These are phyloP conservation scores for Eristalis intricaria DNA, from an alignment of 2,888 invertebrate genomes.

Conservation along the genomic window DNA sequence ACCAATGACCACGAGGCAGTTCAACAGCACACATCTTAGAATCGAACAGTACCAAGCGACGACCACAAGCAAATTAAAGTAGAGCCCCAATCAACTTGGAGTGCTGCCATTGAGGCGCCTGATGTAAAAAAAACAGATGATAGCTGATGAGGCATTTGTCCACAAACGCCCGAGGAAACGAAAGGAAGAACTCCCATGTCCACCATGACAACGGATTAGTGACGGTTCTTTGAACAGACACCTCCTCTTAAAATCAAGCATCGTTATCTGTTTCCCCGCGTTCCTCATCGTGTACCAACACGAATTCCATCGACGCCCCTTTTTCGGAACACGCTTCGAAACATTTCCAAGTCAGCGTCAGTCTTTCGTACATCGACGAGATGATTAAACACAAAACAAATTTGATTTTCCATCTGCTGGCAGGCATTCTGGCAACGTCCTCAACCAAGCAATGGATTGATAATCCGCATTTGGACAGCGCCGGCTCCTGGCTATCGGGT, in stretches of 20 bases:
- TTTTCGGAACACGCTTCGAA: background rate
- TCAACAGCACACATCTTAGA: too few species aligned
- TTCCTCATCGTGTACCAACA: background rate
- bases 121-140: too few species aligned
- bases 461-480: constrained; percentile 74
- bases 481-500: constrained; percentile 76
- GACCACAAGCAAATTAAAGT: too few species aligned
- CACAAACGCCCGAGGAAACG: too few species aligned
- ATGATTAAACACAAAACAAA: constrained; percentile 43
- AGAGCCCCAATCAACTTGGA: too few species aligned
- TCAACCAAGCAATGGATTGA: constrained; percentile 76
- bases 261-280: background rate
- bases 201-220: too few species aligned
- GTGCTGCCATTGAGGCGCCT: too few species aligned
- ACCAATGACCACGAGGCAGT: too few species aligned
- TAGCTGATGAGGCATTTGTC: too few species aligned
- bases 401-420: background rate
- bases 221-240: too few species aligned
- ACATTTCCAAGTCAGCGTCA: background rate
- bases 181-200: too few species aligned
- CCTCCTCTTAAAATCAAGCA: background rate
- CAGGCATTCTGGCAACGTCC: background rate
- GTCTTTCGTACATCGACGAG: constrained; percentile 39
- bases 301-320: constrained; percentile 36
- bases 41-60: too few species aligned